Base-by-base conservation (phyloP, 2,113 vertebrate genomes). In the Origma solitaria region DNA sequence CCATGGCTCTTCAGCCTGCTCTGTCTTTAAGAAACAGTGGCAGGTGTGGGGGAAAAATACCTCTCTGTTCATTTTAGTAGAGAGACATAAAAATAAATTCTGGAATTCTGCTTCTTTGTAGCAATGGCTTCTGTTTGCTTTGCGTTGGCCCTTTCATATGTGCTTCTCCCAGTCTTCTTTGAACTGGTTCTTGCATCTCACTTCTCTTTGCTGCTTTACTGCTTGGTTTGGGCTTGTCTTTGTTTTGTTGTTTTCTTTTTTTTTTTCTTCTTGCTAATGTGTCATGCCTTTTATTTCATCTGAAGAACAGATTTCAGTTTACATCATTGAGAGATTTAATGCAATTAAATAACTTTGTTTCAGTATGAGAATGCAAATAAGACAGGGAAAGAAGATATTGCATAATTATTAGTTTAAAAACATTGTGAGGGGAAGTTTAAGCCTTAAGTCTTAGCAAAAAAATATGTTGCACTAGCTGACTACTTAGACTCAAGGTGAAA, bases 221-320 rank as follows among this genome's bases (percentile, higher is more conserved):
- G 31, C 49, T 77, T 49, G 12, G 3, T 54, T 75, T 81, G 76
- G 19, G 19, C 7, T 86, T 86, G 77, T 76, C 40, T 69, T 69
- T 10, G 6, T 58, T 49, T 35, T 27, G 6, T 40, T 40, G 16
- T 9, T 60, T n/a, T 17, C 0, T 3, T 7, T 3, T 11, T 60
- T 27, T 70, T 40, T 35, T 7, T 5, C 30, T 54, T 58, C 22
- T 70, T 75, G 44, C n/a, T 64, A 51, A 37, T 3, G 5, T 56
- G 45, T 86, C 50, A 11, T n/a, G 60, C 37, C 31, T 31, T 62
- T 64, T 72, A 49, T 64, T 75, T 75, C 4, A 54, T 53, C 20
- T 45, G 40, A 94, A 75, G 33, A 71, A 37, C 1, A 89, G 31
- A 44, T 82, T 82, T 87, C 61, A 44, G 28, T 76, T 86, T 64